phyloP scores from a whole-genome alignment of 2,888 invertebrate species.

The Limnephilus auricula region DNA sequence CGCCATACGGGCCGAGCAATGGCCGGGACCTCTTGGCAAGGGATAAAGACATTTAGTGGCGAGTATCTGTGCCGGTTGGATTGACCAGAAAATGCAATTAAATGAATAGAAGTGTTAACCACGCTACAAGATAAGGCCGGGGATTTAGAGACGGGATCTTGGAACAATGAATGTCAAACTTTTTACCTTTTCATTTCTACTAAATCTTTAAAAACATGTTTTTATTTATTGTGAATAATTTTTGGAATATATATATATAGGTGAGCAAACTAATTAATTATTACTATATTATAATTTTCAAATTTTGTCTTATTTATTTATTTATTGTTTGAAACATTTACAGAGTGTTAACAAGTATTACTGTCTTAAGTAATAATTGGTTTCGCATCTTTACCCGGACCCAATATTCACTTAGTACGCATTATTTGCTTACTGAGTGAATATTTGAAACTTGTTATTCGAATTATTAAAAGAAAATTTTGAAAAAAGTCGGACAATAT shows the following conservation, averaged over 20 bases:
- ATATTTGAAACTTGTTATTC: too few relatives aligned
- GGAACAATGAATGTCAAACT: slow-evolving; percentile 37
- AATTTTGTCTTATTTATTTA: too few relatives aligned
- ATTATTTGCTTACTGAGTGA: too few relatives aligned
- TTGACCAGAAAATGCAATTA: slow-evolving; percentile 65
- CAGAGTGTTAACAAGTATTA: too few relatives aligned
- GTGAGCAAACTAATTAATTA: too few relatives aligned
- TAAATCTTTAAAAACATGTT: neutral
- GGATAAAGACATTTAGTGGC: slow-evolving; percentile 62
- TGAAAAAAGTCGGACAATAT: too few relatives aligned
- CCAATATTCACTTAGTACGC: too few relatives aligned
- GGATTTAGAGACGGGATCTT: slow-evolving; percentile 54
- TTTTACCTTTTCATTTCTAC: neutral
- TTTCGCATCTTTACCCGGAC: too few relatives aligned
- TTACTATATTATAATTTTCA: too few relatives aligned
- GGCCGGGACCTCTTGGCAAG: neutral
- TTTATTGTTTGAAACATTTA: too few relatives aligned
- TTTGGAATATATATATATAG: neutral
- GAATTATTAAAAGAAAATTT: too few relatives aligned
- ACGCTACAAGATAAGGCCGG: slow-evolving; percentile 60
- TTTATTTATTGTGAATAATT: neutral
- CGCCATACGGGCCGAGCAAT: neutral
- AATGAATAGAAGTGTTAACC: slow-evolving; percentile 66
- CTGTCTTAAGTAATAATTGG: too few relatives aligned
- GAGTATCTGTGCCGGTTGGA: slow-evolving; percentile 61